Base-by-base conservation (phyloP, 1,140 invertebrate species). In the Sycophila sp. region DNA sequence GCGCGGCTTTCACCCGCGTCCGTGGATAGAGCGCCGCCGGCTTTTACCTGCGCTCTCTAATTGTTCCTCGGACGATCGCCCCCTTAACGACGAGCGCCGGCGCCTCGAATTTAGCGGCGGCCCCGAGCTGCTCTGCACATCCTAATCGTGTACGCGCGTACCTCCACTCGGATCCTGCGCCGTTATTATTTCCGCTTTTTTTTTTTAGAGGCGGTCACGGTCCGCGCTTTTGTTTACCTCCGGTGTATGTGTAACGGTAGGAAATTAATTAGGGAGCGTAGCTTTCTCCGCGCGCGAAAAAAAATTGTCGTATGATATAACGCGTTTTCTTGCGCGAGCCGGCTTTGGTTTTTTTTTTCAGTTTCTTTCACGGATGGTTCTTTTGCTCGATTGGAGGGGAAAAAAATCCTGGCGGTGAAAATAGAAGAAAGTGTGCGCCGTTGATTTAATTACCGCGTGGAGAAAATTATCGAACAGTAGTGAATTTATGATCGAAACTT, bases 391-490 rank as follows among this genome's bases (percentile, higher is more conserved):
- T n/a, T n/a, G n/a, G n/a, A n/a, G n/a, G n/a, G n/a, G n/a, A n/a
- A 17, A 60, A 17, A 22, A 60, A 34, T 42, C 42, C 13, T n/a
- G 15, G 4, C 17, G 47, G 34, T 1, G 47, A 53, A 65, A 65
- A 53, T 26, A n/a, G 32, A 26, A 53, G 62, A 51, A 65, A 65
- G 62, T 65, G 28, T 65, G n/a, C n/a, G n/a, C n/a, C 62, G 5
- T 36, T 15, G 60, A 19, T 49, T 15, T 24, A 45, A 32, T 49
- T 49, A 36, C 17, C 15, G 4, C 8, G 19, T 2, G n/a, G 24
- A 51, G 32, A 49, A 49, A 63, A 49, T 10, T 49, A 10, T 19
- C 15, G 10, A 13, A 63, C 24, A 2, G n/a, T 6, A 49, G 34
- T 11, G n/a, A 15, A 34, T 34, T 19, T 2, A 19, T 11, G 30